Evolutionary conservation across 2,113 vertebrate genomes (phyloP), one percentile per base, ranked within the genome.

Genomic region (Malurus cyaneus): DNA sequence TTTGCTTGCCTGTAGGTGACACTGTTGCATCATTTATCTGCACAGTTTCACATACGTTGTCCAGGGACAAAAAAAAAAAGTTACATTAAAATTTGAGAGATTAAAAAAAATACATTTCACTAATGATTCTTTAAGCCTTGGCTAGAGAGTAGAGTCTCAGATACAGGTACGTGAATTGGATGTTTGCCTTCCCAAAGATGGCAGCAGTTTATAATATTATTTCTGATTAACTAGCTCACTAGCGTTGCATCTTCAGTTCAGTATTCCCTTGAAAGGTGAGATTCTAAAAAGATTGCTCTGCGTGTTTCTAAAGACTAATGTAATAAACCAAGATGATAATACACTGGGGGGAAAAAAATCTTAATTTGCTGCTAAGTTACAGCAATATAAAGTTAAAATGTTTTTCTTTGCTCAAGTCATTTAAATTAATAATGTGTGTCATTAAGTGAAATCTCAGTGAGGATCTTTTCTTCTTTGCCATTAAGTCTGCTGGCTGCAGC

Each of bases 1-100:
- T 86, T 88, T 54, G 24, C 47, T 69, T 94, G 97, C 98, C 98
- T 98, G 97, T 97, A 98, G 98, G 98, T 98, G 98, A 97, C 98
- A 97, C 97, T 98, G 97, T 98, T 97, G 97, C 73, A 73, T 97
- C 97, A 96, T 86, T 97, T 97, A 97, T 97, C 92, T 89, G 76
- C 87, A 66, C 14, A 2, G 90, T 95, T 93, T 87, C 79, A 73
- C 41, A 5, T 93, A 50, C 95, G 95, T 96, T 97, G 96, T 97
- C 97, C 88, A 90, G 93, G 94, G 97, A 96, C 96, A 80, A 85
- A 95, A 92, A 96, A n/a, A 93, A 93, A 77, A 84, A 74, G 32
- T 46, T 80, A 67, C 36, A 80, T 86, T 88, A 80, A 67, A 89
- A 96, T 89, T 83, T 71, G 74, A 81, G 60, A 20, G 47, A 62